phyloP scores from a whole-genome alignment of 2,888 invertebrate genomes.

The Brachylomia viminalis region DNA sequence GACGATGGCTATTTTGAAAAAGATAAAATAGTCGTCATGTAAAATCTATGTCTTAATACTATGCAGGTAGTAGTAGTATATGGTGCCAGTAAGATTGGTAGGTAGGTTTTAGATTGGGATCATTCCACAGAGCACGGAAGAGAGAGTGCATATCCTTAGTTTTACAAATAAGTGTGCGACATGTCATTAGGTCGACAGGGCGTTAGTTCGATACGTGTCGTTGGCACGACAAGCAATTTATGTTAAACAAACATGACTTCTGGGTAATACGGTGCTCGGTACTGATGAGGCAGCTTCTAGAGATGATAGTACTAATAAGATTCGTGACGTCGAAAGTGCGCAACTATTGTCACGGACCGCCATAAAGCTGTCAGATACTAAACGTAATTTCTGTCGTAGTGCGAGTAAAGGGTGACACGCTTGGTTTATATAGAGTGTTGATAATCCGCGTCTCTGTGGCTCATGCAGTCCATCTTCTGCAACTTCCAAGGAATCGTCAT shows the following conservation, averaged over 20 bases:
- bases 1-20: not conserved
- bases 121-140: not conserved
- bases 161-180: not conserved
- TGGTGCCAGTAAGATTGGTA: not conserved
- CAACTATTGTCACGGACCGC: too few relatives aligned
- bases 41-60: not conserved
- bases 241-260: not conserved
- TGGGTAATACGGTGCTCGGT: not conserved
- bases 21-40: not conserved
- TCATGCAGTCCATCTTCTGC: not conserved
- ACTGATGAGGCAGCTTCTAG: not conserved
- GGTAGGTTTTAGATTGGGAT: not conserved
- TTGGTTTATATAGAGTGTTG: not conserved
- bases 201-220: not conserved
- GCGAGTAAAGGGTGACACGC: not conserved
- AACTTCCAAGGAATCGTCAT: not conserved
- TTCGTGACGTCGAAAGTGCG: not conserved
- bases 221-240: not conserved
- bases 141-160: not conserved
- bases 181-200: not conserved
- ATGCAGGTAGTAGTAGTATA: not conserved
- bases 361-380: not conserved
- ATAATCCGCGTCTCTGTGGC: not conserved
- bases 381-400: not conserved
- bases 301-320: not conserved